Evolutionary conservation across 2,797 vertebrate species (phyloP).

Genomic region (Rhynchotus rufescens): DNA sequence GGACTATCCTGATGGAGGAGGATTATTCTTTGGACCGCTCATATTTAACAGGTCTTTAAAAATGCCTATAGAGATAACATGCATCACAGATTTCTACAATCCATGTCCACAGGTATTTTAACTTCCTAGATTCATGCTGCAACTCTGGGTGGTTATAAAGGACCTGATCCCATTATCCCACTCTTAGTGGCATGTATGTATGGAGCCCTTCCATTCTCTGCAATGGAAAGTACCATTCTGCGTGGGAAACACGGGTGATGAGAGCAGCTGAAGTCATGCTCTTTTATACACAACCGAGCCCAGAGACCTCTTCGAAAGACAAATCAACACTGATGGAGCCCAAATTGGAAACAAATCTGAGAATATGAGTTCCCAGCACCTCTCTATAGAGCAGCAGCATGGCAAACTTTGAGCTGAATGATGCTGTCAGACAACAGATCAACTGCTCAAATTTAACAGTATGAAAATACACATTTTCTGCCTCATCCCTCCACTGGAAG

Average conservation of each 20-base stretch:
- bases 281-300: neutral
- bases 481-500: neutral
- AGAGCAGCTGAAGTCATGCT: neutral
- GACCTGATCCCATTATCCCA: neutral
- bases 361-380: neutral
- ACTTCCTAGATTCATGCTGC: neutral
- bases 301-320: neutral
- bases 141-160: neutral
- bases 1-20: neutral
- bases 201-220: neutral
- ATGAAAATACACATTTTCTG: neutral
- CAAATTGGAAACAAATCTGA: neutral
- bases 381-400: neutral
- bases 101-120: conserved; percentile 1
- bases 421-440: neutral
- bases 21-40: neutral
- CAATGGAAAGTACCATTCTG: neutral
- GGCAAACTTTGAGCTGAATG: neutral
- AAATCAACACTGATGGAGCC: neutral
- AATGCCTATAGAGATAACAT: neutral
- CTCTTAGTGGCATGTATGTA: neutral
- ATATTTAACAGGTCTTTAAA: neutral
- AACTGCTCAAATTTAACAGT: neutral
- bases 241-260: neutral
- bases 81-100: neutral